Evolutionary conservation across 2,113 vertebrate genomes (phyloP).

Genomic region (Microtus richardsoni): DNA sequence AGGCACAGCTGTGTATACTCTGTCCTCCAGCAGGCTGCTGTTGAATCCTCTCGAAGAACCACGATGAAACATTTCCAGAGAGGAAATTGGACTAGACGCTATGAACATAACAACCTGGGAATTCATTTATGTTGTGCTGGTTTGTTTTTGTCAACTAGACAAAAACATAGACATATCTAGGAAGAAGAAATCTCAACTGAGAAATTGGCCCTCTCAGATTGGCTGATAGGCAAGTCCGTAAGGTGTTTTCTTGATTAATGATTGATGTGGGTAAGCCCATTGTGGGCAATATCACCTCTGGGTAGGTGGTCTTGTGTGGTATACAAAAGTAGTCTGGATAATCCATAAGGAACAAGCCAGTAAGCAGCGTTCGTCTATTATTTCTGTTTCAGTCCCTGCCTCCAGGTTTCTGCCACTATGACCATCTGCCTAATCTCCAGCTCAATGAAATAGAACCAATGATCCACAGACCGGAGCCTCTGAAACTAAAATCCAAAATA

Average conservation of each 20-base stretch:
- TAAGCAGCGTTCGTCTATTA: too few relatives aligned
- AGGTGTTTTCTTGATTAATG: neutral
- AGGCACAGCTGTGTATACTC: too few relatives aligned
- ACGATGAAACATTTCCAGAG: neutral
- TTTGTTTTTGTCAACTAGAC: neutral
- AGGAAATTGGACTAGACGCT: neutral
- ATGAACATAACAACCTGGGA: neutral
- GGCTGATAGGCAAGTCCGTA: neutral
- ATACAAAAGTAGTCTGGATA: neutral
- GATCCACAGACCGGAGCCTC: neutral
- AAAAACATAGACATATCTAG: neutral
- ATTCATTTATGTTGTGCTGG: neutral
- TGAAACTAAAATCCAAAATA: neutral
- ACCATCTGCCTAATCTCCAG: neutral
- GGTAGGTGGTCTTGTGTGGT: neutral
- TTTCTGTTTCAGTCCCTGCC: neutral
- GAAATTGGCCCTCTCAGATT: neutral
- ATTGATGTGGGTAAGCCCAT: rapidly evolving
- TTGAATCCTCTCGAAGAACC: neutral
- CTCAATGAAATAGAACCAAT: neutral
- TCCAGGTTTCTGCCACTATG: neutral
- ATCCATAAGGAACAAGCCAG: neutral
- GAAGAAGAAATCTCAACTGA: neutral
- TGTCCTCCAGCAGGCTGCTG: too few relatives aligned
- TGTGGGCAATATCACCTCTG: neutral